A percentile compares a stretch with the other conserved stretches of the same genome.
These are phyloP conservation scores for Palythoa heliodiscus DNA, from an alignment of 92 coral and sea anemone genomes.

Conservation along the genomic window DNA sequence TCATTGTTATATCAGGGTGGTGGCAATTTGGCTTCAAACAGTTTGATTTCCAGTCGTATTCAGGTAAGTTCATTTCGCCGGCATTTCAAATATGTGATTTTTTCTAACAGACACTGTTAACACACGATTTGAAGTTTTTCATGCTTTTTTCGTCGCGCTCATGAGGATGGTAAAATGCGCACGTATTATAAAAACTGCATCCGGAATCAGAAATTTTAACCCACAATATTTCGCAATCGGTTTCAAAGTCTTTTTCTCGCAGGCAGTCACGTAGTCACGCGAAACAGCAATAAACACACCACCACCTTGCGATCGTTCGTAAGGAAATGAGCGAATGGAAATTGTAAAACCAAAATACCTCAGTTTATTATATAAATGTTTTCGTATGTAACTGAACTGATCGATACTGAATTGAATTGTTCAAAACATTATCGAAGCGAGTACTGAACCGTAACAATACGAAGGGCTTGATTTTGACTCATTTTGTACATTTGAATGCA, in stretches of 20 bases:
- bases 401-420: no score
- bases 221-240: conserved; percentile 5
- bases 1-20: conserved; percentile 18
- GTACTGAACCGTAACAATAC: no score
- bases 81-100: conserved; percentile 8
- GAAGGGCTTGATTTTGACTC: no score
- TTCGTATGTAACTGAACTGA: no score
- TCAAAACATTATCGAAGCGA: no score
- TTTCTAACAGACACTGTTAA: background rate
- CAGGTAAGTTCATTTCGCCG: conserved; percentile 9
- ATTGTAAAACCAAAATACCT: no score
- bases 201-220: no score
- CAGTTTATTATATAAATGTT: no score
- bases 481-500: no score
- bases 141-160: conserved; percentile 10
- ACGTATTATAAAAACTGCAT: no score
- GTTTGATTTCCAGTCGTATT: conserved; percentile 8
- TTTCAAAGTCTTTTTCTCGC: background rate
- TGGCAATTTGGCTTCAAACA: conserved; percentile 16
- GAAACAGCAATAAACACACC: conserved; percentile 25
- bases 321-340: no score
- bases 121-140: background rate
- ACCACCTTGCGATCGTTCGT: conserved; percentile 23
- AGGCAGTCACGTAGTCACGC: background rate
- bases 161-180: conserved; percentile 7